Percentiles rank a stretch among this genome's conserved stretches.
These are phyloP conservation scores for Selene dorsalis DNA, from an alignment of 2,797 vertebrate genomes.

Conservation along the genomic window DNA sequence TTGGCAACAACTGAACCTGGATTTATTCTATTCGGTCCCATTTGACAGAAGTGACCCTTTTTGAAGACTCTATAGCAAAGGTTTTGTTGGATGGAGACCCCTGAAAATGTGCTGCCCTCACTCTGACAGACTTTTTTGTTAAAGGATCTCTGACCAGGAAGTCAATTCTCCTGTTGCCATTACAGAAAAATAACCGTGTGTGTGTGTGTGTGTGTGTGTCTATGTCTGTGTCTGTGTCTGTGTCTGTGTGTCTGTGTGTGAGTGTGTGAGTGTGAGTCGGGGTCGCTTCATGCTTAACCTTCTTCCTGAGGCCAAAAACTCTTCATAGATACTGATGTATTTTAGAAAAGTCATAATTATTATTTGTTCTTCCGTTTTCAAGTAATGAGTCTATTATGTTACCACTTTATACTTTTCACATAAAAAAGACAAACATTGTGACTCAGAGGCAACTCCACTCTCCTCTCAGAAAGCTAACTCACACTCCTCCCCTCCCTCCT, in stretches of 20 bases:
- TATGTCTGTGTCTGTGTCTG: background rate
- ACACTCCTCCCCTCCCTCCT: background rate
- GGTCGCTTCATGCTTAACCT: background rate
- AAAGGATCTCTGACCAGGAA: background rate
- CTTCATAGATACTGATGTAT: background rate
- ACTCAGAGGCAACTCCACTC: background rate
- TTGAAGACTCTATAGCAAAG: too few species aligned
- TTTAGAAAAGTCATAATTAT: background rate
- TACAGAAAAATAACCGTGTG: background rate
- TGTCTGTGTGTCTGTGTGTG: background rate
- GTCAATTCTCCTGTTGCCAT: background rate
- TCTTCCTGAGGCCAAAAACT: background rate
- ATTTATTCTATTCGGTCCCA: too few species aligned
- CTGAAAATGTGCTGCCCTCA: background rate
- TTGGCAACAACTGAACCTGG: too few species aligned
- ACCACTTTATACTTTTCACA: slow-evolving; percentile 13
- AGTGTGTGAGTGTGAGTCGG: too few species aligned
- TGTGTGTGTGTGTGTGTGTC: background rate
- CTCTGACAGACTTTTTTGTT: background rate
- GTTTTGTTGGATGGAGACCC: background rate
- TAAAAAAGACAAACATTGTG: background rate
- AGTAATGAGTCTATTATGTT: background rate
- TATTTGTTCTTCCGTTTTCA: background rate
- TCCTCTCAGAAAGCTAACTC: slow-evolving; percentile 47
- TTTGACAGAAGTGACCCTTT: background rate